Base-by-base conservation (phyloP, 2,888 invertebrate genomes). In the Kryphioiulus occultus region DNA sequence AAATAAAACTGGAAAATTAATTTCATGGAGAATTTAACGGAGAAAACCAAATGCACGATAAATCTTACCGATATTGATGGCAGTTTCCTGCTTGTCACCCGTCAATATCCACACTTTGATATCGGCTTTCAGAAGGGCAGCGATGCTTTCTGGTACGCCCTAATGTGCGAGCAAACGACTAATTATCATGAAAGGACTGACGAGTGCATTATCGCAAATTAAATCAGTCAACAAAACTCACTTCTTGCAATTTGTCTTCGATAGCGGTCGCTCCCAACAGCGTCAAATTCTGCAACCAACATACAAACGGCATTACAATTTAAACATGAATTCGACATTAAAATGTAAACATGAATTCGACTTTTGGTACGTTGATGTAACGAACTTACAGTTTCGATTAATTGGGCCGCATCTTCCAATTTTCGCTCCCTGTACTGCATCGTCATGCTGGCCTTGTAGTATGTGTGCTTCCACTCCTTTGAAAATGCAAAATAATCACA, bases 61-160 rank as follows among this genome's bases (percentile, higher is more conserved):
- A 15, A 17, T 90, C 22, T 89, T 87, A 88, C 93, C 99, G 91
- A 99, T 99, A 93, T 99, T 99, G 91, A 99, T 98, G 90, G 99
- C 99, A 32, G 99, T 99, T 93, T 99, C 99, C 92, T 99, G 98
- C 92, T 99, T 99, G 93, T 99, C 99, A 4, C 99, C 99, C 0
- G 99, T 99, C 90, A 99, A 93, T 88, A 99, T 97, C 99, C 99
- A 99, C 89, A 99, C 95, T 92, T 95, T 95, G 90, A 99, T 98
- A 92, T 97, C 98, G 19, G 99, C 99, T 91, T 96, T 95, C 88
- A 98, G 93, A 78, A 99, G 93, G 32, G 97, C 95, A 44, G 96
- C 96, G 91, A 99, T 99, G 88, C 99, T 97, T 92, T 99, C 99
- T 0, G 99, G 99, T 83, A 99, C 99, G 88, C 92, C 92, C 94